Conservation (phyloP, 2,888 invertebrate genomes). For the Rotaria socialis region DNA sequence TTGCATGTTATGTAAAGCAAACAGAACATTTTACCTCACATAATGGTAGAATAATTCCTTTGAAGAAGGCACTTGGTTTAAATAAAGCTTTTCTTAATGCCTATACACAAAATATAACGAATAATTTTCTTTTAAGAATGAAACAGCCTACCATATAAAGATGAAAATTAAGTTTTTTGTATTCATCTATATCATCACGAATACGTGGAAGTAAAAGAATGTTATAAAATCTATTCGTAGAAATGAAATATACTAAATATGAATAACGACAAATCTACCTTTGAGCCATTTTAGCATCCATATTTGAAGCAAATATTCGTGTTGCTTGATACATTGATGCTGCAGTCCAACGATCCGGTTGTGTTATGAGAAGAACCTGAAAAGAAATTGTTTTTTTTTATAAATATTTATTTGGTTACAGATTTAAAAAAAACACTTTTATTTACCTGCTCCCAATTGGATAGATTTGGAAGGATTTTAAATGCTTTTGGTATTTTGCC, state of each 20-base stretch:
- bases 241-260: not conserved
- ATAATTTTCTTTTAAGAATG: slow-evolving; percentile 50
- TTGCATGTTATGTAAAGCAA: not conserved
- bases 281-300: slow-evolving; percentile 92
- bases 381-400: slow-evolving; percentile 48
- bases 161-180: slow-evolving; percentile 89
- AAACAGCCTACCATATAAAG: slow-evolving; percentile 71
- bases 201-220: slow-evolving; percentile 81
- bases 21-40: slow-evolving; percentile 61
- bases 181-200: slow-evolving; percentile 89
- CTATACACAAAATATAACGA: slow-evolving; percentile 49
- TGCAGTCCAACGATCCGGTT: slow-evolving; percentile 92
- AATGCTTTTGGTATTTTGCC: slow-evolving; percentile 97
- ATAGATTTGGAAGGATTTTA: slow-evolving; percentile 84
- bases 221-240: slow-evolving; percentile 70
- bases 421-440: too few species aligned
- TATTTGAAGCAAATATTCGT: slow-evolving; percentile 89
- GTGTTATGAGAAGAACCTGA: slow-evolving; percentile 59
- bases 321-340: slow-evolving; percentile 95
- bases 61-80: slow-evolving; percentile 97
- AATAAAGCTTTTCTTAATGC: slow-evolving; percentile 85
- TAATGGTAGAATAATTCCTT: slow-evolving; percentile 70
- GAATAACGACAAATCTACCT: slow-evolving; percentile 56
- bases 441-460: slow-evolving; percentile 80
- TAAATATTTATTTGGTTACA: too few species aligned